A percentile compares a stretch with the other conserved stretches of the same genome.
Conservation (phyloP, 2,797 vertebrate species). For the Sebastes nivosus region DNA sequence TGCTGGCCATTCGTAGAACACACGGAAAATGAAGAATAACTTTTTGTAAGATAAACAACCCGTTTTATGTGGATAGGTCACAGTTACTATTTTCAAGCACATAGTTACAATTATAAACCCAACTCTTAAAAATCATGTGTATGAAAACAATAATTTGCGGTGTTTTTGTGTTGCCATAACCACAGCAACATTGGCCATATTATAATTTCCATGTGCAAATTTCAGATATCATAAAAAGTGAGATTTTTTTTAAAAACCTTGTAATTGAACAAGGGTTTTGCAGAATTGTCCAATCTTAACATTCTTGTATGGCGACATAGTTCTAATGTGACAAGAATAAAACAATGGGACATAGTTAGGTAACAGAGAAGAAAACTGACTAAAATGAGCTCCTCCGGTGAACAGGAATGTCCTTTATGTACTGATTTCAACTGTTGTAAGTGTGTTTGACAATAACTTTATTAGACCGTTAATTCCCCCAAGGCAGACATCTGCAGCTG, state of each 20-base stretch:
- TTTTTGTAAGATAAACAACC: too few relatives aligned
- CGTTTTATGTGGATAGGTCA: too few relatives aligned
- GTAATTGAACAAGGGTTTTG: not conserved
- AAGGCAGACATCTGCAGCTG: slow-evolving; percentile 1
- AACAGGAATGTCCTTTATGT: not conserved
- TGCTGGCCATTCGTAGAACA: too few relatives aligned
- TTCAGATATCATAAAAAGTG: not conserved
- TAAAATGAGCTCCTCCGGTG: not conserved
- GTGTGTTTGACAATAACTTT: not conserved
- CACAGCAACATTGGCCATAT: not conserved
- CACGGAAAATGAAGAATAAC: too few relatives aligned
- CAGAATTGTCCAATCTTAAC: not conserved
- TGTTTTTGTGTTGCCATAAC: not conserved
- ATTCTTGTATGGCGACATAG: too few relatives aligned
- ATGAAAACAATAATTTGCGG: too few relatives aligned
- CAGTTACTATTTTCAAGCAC: not conserved
- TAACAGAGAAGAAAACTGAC: not conserved
- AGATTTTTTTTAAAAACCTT: not conserved
- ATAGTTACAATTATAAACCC: not conserved
- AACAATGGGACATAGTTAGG: too few relatives aligned
- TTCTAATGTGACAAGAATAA: too few relatives aligned
- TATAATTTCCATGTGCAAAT: not conserved
- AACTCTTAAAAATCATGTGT: not conserved
- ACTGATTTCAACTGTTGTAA: not conserved
- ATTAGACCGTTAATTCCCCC: not conserved